phyloP scores from a whole-genome alignment of 2,888 invertebrate genomes.

The Trissoscelio sp. region DNA sequence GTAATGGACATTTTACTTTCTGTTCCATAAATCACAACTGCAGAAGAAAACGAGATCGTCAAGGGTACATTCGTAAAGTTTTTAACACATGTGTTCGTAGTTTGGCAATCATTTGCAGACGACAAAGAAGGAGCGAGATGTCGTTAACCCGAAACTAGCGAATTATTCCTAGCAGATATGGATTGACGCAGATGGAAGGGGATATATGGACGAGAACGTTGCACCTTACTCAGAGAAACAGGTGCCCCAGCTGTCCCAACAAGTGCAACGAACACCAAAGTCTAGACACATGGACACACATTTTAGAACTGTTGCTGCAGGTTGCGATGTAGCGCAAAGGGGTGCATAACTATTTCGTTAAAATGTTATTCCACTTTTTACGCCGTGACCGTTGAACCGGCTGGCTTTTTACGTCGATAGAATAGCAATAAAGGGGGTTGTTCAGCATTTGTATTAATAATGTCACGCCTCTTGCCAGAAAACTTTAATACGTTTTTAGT shows the following conservation, averaged over 20 bases:
- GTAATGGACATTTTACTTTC: no score
- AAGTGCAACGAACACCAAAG: constrained; percentile 77
- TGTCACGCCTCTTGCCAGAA: constrained; percentile 45
- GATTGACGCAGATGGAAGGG: constrained; percentile 72
- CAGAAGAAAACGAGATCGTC: background rate
- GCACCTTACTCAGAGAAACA: constrained; percentile 80
- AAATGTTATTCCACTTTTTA: constrained; percentile 72
- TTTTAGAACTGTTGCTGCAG: constrained; percentile 75
- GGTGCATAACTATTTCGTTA: constrained; percentile 80
- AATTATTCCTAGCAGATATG: constrained; percentile 72
- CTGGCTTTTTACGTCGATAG: constrained; percentile 45
- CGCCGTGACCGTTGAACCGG: constrained; percentile 77
- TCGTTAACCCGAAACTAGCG: constrained; percentile 67
- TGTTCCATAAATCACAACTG: constrained; percentile 39
- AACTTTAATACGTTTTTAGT: constrained; percentile 20
- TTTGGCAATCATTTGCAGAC: constrained; percentile 53
- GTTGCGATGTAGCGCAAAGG: constrained; percentile 71
- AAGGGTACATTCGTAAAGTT: constrained; percentile 13
- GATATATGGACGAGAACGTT: constrained; percentile 74
- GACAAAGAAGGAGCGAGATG: constrained; percentile 57
- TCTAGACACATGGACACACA: constrained; percentile 73
- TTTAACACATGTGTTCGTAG: constrained; percentile 46
- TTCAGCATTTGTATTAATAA: constrained; percentile 40
- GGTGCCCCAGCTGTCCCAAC: constrained; percentile 81
- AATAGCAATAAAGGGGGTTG: constrained; percentile 46